Percentiles rank a stretch among this genome's conserved stretches.
phyloP scores from a whole-genome alignment of 2,797 vertebrate genomes.

The Sebastes taczanowskii region DNA sequence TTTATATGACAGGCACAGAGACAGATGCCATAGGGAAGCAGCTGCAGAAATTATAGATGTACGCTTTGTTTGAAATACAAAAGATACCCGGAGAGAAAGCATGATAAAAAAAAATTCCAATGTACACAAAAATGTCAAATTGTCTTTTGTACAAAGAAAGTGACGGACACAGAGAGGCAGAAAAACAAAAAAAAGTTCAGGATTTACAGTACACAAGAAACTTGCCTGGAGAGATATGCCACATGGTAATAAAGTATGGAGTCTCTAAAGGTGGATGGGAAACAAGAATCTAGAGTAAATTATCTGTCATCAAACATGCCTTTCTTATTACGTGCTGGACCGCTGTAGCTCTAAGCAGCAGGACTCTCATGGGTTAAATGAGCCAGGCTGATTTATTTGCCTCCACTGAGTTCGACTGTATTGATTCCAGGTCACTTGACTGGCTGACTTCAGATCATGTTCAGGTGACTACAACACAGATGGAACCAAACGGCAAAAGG shows the following conservation, averaged over 20 bases:
- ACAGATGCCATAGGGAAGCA: constrained; percentile 37
- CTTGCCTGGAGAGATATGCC: constrained; percentile 7
- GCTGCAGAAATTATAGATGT: constrained; percentile 27
- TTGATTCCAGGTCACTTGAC: constrained; percentile 80
- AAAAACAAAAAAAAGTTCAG: constrained; percentile 11
- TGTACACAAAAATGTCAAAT: constrained; percentile 10
- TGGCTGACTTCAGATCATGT: constrained; percentile 72
- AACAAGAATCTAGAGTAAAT: constrained; percentile 50
- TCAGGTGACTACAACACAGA: constrained; percentile 78
- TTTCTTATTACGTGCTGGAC: constrained; percentile 34
- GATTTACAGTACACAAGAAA: constrained; percentile 28
- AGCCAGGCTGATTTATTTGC: constrained; percentile 71
- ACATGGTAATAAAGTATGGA: constrained; percentile 3
- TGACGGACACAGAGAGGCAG: background rate
- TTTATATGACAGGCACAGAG: constrained; percentile 46
- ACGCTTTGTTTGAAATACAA: constrained; percentile 10
- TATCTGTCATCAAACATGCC: constrained; percentile 67
- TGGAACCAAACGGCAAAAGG: constrained; percentile 62
- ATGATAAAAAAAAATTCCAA: background rate
- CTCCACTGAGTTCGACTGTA: constrained; percentile 67
- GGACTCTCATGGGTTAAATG: constrained; percentile 65
- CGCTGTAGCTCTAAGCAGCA: constrained; percentile 31
- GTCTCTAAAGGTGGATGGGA: constrained; percentile 33
- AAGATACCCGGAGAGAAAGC: constrained; percentile 10
- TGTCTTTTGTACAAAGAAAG: constrained; percentile 1